phyloP scores from a whole-genome alignment of 2,797 vertebrate species.

The Coranthus polyacanthus region DNA sequence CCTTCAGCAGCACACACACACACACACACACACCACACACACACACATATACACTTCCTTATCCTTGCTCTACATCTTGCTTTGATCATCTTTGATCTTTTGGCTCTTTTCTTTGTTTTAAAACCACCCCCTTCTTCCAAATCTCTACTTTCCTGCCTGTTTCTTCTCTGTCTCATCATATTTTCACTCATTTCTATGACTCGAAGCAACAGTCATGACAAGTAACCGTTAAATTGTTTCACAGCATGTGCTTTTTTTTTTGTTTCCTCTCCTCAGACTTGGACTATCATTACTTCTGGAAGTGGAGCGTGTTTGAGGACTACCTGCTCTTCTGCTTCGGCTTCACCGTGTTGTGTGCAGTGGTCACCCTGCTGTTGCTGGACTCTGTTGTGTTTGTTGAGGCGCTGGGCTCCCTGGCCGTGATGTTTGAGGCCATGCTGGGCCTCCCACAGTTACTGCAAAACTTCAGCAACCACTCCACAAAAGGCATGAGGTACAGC shows the following conservation, averaged over 20 bases:
- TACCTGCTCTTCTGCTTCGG: conserved; percentile 87
- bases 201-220: background rate
- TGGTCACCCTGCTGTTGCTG: conserved; percentile 84
- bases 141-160: background rate
- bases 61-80: background rate
- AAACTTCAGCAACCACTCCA: conserved; percentile 85
- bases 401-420: conserved; percentile 82
- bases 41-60: background rate
- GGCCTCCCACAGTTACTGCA: conserved; percentile 88
- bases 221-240: background rate
- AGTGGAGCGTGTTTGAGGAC: conserved; percentile 87
- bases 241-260: background rate
- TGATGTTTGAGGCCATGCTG: conserved; percentile 87
- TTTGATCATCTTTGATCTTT: conserved; percentile 15
- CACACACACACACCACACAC: conserved; percentile 14
- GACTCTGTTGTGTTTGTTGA: conserved; percentile 86
- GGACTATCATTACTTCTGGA: conserved; percentile 86
- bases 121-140: background rate
- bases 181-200: background rate
- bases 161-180: conserved; percentile 1
- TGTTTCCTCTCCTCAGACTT: conserved; percentile 74
- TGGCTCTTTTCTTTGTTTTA: conserved; percentile 6
- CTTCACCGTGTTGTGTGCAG: conserved; percentile 80
- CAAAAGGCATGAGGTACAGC: conserved; percentile 87
- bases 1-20: conserved; percentile 1